Base-by-base conservation (phyloP, 2,888 invertebrate species). In the Parnassius glacialis region DNA sequence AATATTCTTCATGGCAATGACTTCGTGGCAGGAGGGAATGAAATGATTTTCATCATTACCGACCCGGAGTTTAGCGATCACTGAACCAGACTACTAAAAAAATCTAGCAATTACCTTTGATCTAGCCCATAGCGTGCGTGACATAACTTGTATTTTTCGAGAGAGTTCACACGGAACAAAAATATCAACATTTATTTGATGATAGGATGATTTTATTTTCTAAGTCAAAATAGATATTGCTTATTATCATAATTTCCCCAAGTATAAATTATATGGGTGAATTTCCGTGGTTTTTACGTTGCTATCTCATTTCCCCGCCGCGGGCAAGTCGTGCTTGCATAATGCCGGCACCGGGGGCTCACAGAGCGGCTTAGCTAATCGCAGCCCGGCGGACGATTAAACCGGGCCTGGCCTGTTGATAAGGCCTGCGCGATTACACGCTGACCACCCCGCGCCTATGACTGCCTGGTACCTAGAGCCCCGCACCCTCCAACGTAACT, bases 381-480 rank as follows among this genome's bases (percentile, higher is more conserved):
- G 88, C 85, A 78, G 79, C 75, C 81, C 81, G 78, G 73, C 83
- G 85, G 86, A 80, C 85, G 85, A 88, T 90, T 87, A 87, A 86
- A 80, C 80, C 80, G 75, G 74, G 73, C 75, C 79, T 79, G 81
- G 77, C 74, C 81, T 78, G 78, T 82, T 86, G 90, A 87, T 89
- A 90, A 90, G 87, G 81, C 85, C 84, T 87, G 89, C 84, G 81
- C 90, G 89, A 90, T 88, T 90, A 87, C 85, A 73, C 84, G 74
- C 77, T 88, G 89, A 87, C 89, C 89, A 79, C 85, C 77, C 78
- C 48, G 48, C 81, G 74, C 79, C 82, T 75, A 81, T 83, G 81
- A 68, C 72, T 72, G 76, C 81, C 83, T 84, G 80, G 81, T 84
- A 76, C 75, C 72, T 12, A 50, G 7, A 51, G 43, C 54, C 9